Percentiles rank a stretch among this genome's conserved stretches.
Evolutionary conservation across 2,888 invertebrate species (phyloP).

Genomic region (Sinohyriopsis cumingii): DNA sequence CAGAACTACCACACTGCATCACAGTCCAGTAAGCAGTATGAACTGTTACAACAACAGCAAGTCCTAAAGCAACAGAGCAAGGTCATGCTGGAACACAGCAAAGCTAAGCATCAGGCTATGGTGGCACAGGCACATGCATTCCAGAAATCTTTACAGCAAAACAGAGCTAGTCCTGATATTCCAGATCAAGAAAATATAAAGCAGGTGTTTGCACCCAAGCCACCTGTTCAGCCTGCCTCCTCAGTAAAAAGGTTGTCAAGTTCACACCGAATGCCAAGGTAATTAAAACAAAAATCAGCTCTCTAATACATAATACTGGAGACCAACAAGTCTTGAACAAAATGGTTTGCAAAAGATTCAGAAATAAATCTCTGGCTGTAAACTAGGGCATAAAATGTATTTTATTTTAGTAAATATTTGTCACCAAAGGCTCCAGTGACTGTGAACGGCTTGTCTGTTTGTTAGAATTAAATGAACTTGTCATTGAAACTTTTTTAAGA

Average conservation of each 20-base stretch:
- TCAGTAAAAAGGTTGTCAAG: slow-evolving; percentile 47
- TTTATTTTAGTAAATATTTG: too few species aligned
- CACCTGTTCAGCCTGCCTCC: slow-evolving; percentile 52
- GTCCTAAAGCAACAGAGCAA: slow-evolving; percentile 61
- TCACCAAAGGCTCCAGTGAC: too few species aligned
- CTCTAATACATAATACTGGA: not conserved
- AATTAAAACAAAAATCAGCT: slow-evolving; percentile 4
- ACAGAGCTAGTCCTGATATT: slow-evolving; percentile 9
- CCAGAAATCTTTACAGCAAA: slow-evolving; percentile 46
- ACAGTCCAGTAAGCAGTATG: slow-evolving; percentile 58
- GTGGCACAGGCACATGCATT: slow-evolving; percentile 69
- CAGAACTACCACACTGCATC: slow-evolving; percentile 55
- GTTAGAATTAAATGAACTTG: too few species aligned
- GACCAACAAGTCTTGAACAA: too few species aligned
- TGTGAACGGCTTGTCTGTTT: too few species aligned
- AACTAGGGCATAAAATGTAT: too few species aligned
- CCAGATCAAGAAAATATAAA: slow-evolving; percentile 23
- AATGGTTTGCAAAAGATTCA: too few species aligned
- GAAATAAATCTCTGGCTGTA: too few species aligned
- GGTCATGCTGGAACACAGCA: slow-evolving; percentile 66
- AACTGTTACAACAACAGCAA: slow-evolving; percentile 58
- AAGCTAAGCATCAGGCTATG: slow-evolving; percentile 70
- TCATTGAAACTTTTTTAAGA: too few species aligned
- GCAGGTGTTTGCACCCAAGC: slow-evolving; percentile 58
- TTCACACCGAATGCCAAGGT: slow-evolving; percentile 58